These are phyloP conservation scores for Apamea monoglypha DNA, from an alignment of 2,888 invertebrate species.

Conservation along the genomic window DNA sequence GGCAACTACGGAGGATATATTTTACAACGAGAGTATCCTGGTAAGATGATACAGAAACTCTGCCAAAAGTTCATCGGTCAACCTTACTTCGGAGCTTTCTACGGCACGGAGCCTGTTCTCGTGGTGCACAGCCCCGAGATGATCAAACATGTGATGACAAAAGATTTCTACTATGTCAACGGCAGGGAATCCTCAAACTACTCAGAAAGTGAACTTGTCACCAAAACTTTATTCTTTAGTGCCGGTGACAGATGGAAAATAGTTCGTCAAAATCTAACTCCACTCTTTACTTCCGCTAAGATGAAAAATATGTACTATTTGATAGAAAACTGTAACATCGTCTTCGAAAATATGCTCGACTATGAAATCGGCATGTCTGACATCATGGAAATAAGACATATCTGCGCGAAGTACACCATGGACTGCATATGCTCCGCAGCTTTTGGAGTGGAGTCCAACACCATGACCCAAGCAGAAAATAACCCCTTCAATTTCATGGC, in stretches of 20 bases:
- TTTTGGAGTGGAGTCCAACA: conserved; percentile 66
- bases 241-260: conserved; percentile 79
- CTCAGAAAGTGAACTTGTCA: conserved; percentile 68
- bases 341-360: conserved; percentile 71
- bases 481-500: conserved; percentile 73
- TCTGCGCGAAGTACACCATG: conserved; percentile 74
- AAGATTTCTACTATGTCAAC: conserved; percentile 78
- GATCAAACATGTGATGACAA: conserved; percentile 73
- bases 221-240: conserved; percentile 73
- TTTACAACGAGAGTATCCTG: conserved; percentile 65
- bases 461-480: conserved; percentile 41
- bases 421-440: conserved; percentile 74
- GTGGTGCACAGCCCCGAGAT: conserved; percentile 75
- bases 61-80: conserved; percentile 71
- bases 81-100: conserved; percentile 78
- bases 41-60: conserved; percentile 66
- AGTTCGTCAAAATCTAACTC: conserved; percentile 76
- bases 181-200: conserved; percentile 75
- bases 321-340: conserved; percentile 70
- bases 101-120: conserved; percentile 77
- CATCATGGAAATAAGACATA: conserved; percentile 63
- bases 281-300: conserved; percentile 78
- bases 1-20: conserved; percentile 77
- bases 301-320: conserved; percentile 81
- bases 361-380: conserved; percentile 47